Base-by-base conservation (phyloP, 2,888 invertebrate species). In the Caradrina kadenii region DNA sequence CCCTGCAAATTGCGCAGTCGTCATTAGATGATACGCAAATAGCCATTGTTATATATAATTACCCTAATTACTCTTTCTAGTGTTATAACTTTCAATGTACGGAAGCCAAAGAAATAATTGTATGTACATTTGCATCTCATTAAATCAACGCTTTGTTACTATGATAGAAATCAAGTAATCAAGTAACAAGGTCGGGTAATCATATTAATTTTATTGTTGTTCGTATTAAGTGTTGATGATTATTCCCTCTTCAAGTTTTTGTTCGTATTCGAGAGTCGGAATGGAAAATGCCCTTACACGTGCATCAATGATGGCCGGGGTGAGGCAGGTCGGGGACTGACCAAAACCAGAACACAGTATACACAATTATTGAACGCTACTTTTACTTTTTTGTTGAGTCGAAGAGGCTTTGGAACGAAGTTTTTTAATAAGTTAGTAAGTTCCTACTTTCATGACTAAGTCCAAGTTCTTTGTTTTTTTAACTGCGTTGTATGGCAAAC, bases 111-210 rank as follows among this genome's bases (percentile, higher is more conserved):
- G 80, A 86, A 86, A 85, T 89, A 89, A 89, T 90, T 90, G 87
- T 90, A 83, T 69, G 66, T 55, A 81, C 86, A 93, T 95, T 95
- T 94, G 94, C 95, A 95, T 95, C 89, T 89, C 85, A 93, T 94
- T 94, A 92, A 90, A 88, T 88, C 88, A 86, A 85, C 81, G 91
- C 89, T 92, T 92, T 90, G 91, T 93, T 90, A 88, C 87, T 90
- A 87, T 89, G 93, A 93, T 94, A 93, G 93, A 93, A 94, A 94
- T 94, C 94, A 81, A 84, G 83, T 8, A 94, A 94, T 94, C 94
- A 81, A 84, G 83, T 8, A 19, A 64, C 92, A 94, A 94, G 94
- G 94, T 88, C 91, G 79, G 65, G 48, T 91, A 92, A 93, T 91
- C 87, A 88, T 86, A 88, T 89, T 93, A 92, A 94, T 93, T 93